Conservation (phyloP, 37 sponge, comb jelly and placozoan species). For the Axinella damicornis region DNA sequence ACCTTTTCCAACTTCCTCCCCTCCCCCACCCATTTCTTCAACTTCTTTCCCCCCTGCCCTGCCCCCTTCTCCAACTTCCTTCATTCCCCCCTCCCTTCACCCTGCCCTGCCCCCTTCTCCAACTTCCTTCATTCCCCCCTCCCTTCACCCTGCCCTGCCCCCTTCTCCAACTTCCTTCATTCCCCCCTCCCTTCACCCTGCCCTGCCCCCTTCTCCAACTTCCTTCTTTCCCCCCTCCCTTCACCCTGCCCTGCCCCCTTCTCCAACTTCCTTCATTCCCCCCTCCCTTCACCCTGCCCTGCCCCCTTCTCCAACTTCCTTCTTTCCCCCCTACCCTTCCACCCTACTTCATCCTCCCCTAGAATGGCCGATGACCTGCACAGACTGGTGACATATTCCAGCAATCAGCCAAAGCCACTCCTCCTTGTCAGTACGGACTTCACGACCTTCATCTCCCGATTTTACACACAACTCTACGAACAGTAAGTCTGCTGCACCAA, state of each 20-base stretch:
- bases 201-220: no score
- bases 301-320: background rate
- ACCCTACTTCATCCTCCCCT: background rate
- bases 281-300: background rate
- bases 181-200: background rate
- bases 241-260: no score
- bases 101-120: no score
- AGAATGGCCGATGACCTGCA: constrained; percentile 74
- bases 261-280: background rate
- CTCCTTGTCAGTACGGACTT: constrained; percentile 67
- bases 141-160: background rate
- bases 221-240: no score
- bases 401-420: constrained; percentile 56
- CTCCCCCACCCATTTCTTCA: background rate
- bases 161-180: no score
- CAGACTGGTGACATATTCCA: constrained; percentile 29
- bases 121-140: no score
- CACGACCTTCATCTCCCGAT: constrained; percentile 50
- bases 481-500: no score
- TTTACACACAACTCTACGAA: constrained; percentile 74
- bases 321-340: background rate
- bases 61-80: background rate
- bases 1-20: background rate
- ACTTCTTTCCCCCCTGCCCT: background rate
- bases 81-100: background rate